Evolutionary conservation across 2,888 invertebrate genomes (phyloP).

Genomic region (Ceramica pisi): DNA sequence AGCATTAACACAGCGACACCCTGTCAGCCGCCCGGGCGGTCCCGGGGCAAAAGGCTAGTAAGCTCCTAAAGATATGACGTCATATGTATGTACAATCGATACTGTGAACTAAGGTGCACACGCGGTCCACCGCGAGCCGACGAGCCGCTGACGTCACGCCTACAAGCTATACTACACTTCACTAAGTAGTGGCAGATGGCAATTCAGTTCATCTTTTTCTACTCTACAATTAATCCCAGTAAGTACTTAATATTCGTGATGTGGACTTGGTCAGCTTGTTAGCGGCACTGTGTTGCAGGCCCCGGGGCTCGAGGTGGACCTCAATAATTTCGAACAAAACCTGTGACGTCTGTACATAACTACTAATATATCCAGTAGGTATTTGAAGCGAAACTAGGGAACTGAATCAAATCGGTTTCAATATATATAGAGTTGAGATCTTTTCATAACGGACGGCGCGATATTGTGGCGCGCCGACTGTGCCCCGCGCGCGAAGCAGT

Average conservation of each 20-base stretch:
- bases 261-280: conserved; percentile 17
- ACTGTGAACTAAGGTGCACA: conserved; percentile 72
- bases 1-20: conserved; percentile 89
- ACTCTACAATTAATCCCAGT: conserved; percentile 48
- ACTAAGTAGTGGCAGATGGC: conserved; percentile 27
- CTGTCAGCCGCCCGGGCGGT: conserved; percentile 89
- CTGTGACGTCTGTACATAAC: conserved; percentile 62
- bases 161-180: conserved; percentile 27
- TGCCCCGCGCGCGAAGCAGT: conserved; percentile 55
- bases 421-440: conserved; percentile 67
- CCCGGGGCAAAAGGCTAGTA: conserved; percentile 90
- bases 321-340: conserved; percentile 47
- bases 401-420: conserved; percentile 48
- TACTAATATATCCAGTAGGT: conserved; percentile 52
- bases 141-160: conserved; percentile 23
- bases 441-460: conserved; percentile 83
- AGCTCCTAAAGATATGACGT: conserved; percentile 91
- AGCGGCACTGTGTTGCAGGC: conserved; percentile 3
- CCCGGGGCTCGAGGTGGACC: conserved; percentile 56
- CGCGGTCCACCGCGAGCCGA: conserved; percentile 67
- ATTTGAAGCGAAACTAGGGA: conserved; percentile 48
- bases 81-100: conserved; percentile 84
- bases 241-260: conserved; percentile 31
- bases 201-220: conserved; percentile 43
- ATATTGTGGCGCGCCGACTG: conserved; percentile 64